Evolutionary conservation across 1,140 invertebrate species (phyloP).

Genomic region (Drosophila equinoxialis): DNA sequence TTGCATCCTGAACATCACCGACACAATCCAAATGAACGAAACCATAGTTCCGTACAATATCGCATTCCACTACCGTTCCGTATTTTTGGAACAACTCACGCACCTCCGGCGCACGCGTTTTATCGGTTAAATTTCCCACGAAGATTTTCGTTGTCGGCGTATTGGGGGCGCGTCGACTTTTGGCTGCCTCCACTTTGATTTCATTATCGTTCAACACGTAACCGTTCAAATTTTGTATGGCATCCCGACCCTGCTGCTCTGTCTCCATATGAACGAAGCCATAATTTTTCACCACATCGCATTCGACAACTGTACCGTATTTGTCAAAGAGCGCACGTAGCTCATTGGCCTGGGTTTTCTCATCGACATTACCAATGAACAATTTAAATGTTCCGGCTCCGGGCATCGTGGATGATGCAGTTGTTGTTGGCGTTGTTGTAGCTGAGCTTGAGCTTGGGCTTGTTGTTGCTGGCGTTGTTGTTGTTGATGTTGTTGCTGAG

Average conservation of each 20-base stretch:
- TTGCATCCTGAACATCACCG: conserved; percentile 92
- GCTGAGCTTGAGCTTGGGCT: background rate
- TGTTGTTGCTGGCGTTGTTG: background rate
- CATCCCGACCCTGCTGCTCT: conserved; percentile 94
- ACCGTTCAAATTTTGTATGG: conserved; percentile 96
- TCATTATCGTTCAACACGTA: conserved; percentile 92
- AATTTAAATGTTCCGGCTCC: conserved; percentile 96
- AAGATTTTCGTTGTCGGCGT: conserved; percentile 95
- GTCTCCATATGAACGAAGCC: conserved; percentile 99
- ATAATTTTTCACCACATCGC: conserved; percentile 98
- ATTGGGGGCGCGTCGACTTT: conserved; percentile 91
- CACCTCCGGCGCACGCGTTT: conserved; percentile 93
- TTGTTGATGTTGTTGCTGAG: background rate
- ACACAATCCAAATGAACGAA: conserved; percentile 94
- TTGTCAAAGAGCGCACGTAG: conserved; percentile 96
- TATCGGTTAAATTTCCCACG: conserved; percentile 94
- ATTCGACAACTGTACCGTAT: conserved; percentile 97
- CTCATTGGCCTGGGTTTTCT: conserved; percentile 93
- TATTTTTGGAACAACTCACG: conserved; percentile 93
- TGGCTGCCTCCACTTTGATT: conserved; percentile 96
- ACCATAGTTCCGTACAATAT: conserved; percentile 95
- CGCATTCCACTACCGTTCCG: conserved; percentile 94
- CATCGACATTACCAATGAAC: conserved; percentile 96
- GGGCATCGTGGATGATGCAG: conserved; percentile 85
- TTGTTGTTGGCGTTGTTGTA: conserved; percentile 1